A percentile compares a stretch with the other conserved stretches of the same genome.
phyloP scores from a whole-genome alignment of 2,888 invertebrate genomes.

The Lithophane semibrunnea region DNA sequence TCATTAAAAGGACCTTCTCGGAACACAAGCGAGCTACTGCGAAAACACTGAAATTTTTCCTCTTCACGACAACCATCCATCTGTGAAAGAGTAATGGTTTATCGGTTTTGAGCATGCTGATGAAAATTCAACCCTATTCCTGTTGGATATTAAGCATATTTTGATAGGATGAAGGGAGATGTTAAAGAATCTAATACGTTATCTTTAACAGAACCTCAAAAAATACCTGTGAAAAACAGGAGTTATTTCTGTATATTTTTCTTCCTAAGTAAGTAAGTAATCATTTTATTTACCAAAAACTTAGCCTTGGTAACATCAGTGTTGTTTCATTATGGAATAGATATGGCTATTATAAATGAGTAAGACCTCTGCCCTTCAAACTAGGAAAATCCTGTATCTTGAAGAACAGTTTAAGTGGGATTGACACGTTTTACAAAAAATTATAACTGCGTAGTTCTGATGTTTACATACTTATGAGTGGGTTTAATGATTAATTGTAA shows the following conservation, averaged over 20 bases:
- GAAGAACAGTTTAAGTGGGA: too few relatives aligned
- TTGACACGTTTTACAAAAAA: too few relatives aligned
- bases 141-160: neutral
- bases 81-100: constrained; percentile 35
- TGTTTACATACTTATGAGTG: too few relatives aligned
- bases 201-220: neutral
- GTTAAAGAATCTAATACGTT: constrained; percentile 8
- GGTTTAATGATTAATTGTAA: too few relatives aligned
- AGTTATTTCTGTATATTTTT: constrained; percentile 4
- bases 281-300: too few relatives aligned
- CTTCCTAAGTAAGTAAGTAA: too few relatives aligned
- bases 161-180: neutral
- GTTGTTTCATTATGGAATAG: too few relatives aligned
- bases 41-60: constrained; percentile 44
- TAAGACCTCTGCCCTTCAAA: too few relatives aligned
- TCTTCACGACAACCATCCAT: constrained; percentile 21
- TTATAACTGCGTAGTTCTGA: too few relatives aligned
- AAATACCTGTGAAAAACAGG: neutral
- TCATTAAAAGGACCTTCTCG: constrained; percentile 46
- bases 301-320: too few relatives aligned
- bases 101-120: constrained; percentile 16
- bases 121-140: constrained; percentile 30
- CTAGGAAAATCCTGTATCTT: too few relatives aligned
- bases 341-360: too few relatives aligned
- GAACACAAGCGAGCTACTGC: constrained; percentile 32